A percentile compares a stretch with the other conserved stretches of the same genome.
Conservation (phyloP, 1,140 invertebrate species). For the Danaus melanippus region DNA sequence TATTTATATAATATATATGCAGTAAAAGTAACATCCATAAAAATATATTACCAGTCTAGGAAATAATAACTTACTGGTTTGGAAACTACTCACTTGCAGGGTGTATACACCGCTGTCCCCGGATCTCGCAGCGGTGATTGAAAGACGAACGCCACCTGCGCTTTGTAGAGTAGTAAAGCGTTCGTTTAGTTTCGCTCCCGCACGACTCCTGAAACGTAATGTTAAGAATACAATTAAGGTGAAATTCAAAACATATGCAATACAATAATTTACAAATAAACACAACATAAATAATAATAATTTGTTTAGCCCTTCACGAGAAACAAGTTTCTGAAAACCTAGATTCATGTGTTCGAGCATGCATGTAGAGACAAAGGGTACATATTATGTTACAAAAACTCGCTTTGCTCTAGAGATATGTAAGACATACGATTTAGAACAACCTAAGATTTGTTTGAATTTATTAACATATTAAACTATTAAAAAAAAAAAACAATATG, state of each 20-base stretch:
- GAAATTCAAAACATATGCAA: neutral
- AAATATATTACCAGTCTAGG: no score
- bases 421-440: no score
- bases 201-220: conserved; percentile 47
- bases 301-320: no score
- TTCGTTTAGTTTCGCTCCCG: conserved; percentile 54
- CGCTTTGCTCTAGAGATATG: neutral
- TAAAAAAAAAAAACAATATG: no score
- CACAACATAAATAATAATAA: neutral
- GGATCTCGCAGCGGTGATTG: conserved; percentile 44
- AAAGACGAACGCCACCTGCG: conserved; percentile 53
- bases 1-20: no score
- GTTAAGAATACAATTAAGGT: conserved; percentile 3
- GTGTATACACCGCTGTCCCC: conserved; percentile 65
- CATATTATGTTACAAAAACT: conserved; percentile 18
- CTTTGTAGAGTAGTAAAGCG: conserved; percentile 49
- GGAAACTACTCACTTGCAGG: conserved; percentile 37
- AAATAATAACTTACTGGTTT: no score
- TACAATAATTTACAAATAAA: conserved; percentile 1
- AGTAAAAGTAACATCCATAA: no score
- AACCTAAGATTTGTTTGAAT: no score
- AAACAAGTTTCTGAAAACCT: no score
- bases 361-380: conserved; percentile 21
- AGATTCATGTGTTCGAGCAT: conserved; percentile 11
- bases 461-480: no score